Base-by-base conservation (phyloP, 2,113 vertebrate species). In the Malurus alboscapulatus region DNA sequence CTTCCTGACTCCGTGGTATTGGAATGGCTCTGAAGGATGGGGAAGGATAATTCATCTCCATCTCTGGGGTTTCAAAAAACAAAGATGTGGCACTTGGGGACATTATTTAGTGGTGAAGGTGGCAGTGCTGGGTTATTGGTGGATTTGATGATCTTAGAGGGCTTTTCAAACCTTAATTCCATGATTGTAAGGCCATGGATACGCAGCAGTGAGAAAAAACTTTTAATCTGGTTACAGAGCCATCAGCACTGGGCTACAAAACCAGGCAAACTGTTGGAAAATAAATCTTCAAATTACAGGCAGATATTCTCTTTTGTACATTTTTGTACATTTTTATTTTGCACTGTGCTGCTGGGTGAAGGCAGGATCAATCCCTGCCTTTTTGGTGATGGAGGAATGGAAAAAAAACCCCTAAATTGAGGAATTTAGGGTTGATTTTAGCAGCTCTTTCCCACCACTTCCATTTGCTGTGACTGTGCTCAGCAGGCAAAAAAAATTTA, bases 161-260 rank as follows among this genome's bases (percentile, higher is more conserved):
- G 63, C 7, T 69, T 87, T 71, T 55, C 74, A 40, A 40, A 7
- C 2, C 14, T 40, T 17, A 14, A 55, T 55, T 79, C 58, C 66
- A 26, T 4, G 4, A 65, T 42, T 63, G 17, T 65, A 54, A 69
- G 26, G 47, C 40, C 29, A 30, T 1, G 15, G 53, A 62, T 15
- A 51, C 26, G 17, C 4, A 62, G 55, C 30, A 69, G 38, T 1
- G 10, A 82, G 62, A 44, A 77, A 57, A 14, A 15, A 26, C 21
- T 26, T 50, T 36, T 2, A 4, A 15, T 21, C 3, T 72, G 68
- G 68, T 25, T 29, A 14, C 42, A 48, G 48, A 81, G 38, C 30
- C 14, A 29, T 17, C 44, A 6, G 38, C 34, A 4, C 24, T 0
- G 13, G 27, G 65, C 19, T 36, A 1, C 2, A 4, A 0, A 38